Evolutionary conservation across 2,113 vertebrate species (phyloP), one percentile per base, ranked within the genome.

Genomic region (Cryptomyrus ogoouensis): DNA sequence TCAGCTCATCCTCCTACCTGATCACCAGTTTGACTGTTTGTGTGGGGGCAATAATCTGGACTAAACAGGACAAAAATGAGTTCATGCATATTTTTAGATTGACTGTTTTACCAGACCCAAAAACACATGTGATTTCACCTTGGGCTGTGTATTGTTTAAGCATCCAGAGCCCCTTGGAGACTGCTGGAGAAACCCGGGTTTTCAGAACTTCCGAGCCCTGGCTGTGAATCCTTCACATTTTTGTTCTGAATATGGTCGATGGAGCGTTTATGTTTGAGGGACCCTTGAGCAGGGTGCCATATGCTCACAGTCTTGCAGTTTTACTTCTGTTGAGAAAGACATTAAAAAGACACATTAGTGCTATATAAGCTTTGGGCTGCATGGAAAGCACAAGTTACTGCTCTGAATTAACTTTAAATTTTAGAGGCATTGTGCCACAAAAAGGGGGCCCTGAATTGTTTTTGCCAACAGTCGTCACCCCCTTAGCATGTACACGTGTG

Each of bases 401-500:
- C 17, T 80, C 35, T 17, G 39, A 80, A 80, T 80, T 80, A 42
- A 42, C 35, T 42, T 80, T 15, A 35, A 1, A 19, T 42, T 80
- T 80, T 42, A 31, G 15, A 39, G 17, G 5, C 39, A 19, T 80
- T 80, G 74, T 42, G 74, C 31, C 31, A 42, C 35, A 80, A 5
- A 46, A 53, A 17, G 31, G n/a, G 50, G n/a, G 27, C 10, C 12
- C 85, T 56, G n/a, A 35, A 87, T 53, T 19, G 85, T 53, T 39
- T 13, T 39, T 88, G 62, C 44, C 19, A 7, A 50, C 6, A 31
- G 49, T n/a, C 19, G 10, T 27, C 2, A 4, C 56, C 44, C 58
- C 88, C 44, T 70, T 42, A 74, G 74, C 56, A 74, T 66, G n/a
- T 50, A 87, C 56, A 70, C 19, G 31, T 74, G 90, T 70, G 80